Percentiles rank a stretch among this genome's conserved stretches.
These are phyloP conservation scores for Plumapathes pennacea DNA, from an alignment of 92 coral and sea anemone species.

Conservation along the genomic window DNA sequence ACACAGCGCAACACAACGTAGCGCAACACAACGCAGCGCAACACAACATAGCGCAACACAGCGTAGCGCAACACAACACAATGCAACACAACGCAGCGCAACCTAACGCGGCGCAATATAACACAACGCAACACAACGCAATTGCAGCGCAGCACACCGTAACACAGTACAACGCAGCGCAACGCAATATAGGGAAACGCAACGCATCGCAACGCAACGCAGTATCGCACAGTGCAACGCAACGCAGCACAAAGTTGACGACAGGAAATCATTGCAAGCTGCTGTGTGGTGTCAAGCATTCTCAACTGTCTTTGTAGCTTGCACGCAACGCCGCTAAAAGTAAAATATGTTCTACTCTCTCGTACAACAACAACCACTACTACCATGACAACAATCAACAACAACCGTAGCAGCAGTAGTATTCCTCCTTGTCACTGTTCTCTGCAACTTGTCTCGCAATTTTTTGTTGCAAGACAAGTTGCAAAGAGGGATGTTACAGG, in stretches of 20 bases:
- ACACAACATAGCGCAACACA: background rate
- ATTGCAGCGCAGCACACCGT: background rate
- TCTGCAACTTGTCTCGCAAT: no score
- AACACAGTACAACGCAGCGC: background rate
- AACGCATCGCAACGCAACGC: background rate
- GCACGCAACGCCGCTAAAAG: no score
- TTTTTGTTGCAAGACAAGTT: no score
- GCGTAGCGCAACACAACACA: background rate
- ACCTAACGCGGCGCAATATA: background rate
- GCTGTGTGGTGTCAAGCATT: no score
- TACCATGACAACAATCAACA: no score
- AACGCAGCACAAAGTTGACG: constrained; percentile 3
- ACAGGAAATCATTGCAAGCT: no score
- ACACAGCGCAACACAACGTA: background rate
- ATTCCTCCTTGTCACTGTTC: no score
- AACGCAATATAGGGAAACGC: background rate
- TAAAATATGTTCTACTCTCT: no score
- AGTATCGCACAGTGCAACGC: background rate
- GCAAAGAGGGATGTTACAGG: no score
- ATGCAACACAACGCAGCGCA: background rate
- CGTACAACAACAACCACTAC: no score
- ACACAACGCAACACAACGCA: background rate
- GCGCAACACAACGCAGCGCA: background rate
- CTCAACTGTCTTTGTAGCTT: no score
- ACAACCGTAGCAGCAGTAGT: no score